Conservation (phyloP, 2,888 invertebrate genomes). For the Netelia inedita region DNA sequence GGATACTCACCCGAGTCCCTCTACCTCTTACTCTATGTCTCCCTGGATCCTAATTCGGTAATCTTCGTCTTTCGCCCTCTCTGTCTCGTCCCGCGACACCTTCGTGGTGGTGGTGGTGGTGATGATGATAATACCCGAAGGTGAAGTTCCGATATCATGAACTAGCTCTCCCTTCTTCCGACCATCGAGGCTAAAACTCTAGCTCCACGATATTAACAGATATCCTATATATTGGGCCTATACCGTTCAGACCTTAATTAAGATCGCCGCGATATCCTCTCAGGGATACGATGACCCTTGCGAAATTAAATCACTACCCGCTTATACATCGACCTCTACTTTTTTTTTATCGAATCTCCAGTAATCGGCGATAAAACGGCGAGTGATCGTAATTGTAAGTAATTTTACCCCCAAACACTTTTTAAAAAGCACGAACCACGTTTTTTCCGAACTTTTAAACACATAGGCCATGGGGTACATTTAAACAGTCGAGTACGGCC, state of each 20-base stretch:
- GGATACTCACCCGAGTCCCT: slow-evolving; percentile 21
- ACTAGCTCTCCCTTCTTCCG: neutral
- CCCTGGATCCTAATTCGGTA: slow-evolving; percentile 50
- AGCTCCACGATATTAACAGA: neutral
- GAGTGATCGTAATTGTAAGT: too few relatives aligned
- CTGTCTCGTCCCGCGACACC: neutral
- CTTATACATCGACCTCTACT: neutral
- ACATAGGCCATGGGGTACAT: neutral
- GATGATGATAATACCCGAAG: slow-evolving; percentile 40
- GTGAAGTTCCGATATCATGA: slow-evolving; percentile 26
- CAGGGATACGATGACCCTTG: neutral
- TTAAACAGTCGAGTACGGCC: too few relatives aligned
- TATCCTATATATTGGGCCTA: slow-evolving; percentile 1
- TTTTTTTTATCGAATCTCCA: neutral
- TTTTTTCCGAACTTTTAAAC: neutral
- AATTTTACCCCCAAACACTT: too few relatives aligned
- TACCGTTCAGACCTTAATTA: slow-evolving; percentile 20
- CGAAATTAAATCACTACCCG: slow-evolving; percentile 1
- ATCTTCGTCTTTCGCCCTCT: slow-evolving; percentile 22
- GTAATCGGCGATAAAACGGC: too few relatives aligned
- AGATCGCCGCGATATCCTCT: slow-evolving; percentile 20
- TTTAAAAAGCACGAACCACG: too few relatives aligned
- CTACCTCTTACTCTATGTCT: slow-evolving; percentile 5
- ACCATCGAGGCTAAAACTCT: slow-evolving; percentile 16
- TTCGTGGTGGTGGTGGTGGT: neutral